A percentile compares a stretch with the other conserved stretches of the same genome.
These are phyloP conservation scores for Alloplasta piceator DNA, from an alignment of 2,888 invertebrate species.

Conservation along the genomic window DNA sequence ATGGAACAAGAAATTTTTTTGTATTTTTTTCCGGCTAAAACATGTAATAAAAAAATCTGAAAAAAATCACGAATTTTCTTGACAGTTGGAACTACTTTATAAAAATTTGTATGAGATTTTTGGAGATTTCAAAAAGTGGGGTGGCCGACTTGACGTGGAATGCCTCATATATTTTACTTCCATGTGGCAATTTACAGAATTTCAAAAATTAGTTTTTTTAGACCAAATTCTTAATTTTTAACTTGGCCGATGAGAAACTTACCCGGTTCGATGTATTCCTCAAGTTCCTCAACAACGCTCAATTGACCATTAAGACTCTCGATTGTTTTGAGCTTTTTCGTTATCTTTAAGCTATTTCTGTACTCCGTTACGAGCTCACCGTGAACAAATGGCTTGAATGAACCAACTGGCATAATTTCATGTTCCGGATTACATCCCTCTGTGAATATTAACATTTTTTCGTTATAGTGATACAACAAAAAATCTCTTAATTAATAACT, in stretches of 20 bases:
- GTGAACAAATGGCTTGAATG: constrained; percentile 81
- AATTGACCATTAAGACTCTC: constrained; percentile 65
- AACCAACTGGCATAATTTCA: constrained; percentile 76
- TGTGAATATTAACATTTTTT: constrained; percentile 20
- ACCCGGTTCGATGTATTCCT: constrained; percentile 77
- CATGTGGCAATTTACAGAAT: no score
- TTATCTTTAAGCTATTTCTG: constrained; percentile 73
- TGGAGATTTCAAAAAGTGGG: no score
- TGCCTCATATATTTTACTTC: no score
- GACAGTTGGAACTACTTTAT: no score
- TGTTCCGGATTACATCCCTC: constrained; percentile 61
- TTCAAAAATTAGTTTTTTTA: no score
- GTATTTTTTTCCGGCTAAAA: no score
- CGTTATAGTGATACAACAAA: background rate
- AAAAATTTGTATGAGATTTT: no score
- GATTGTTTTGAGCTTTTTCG: constrained; percentile 70
- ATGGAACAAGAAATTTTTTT: no score
- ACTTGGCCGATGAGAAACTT: background rate
- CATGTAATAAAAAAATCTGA: no score
- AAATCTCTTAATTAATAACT: background rate
- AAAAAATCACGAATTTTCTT: no score
- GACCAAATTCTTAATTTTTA: no score
- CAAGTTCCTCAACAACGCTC: constrained; percentile 59
- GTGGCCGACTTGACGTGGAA: no score
- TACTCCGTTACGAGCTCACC: constrained; percentile 79